Evolutionary conservation across 2,888 invertebrate species (phyloP).

Genomic region (Tenthredo distinguenda): DNA sequence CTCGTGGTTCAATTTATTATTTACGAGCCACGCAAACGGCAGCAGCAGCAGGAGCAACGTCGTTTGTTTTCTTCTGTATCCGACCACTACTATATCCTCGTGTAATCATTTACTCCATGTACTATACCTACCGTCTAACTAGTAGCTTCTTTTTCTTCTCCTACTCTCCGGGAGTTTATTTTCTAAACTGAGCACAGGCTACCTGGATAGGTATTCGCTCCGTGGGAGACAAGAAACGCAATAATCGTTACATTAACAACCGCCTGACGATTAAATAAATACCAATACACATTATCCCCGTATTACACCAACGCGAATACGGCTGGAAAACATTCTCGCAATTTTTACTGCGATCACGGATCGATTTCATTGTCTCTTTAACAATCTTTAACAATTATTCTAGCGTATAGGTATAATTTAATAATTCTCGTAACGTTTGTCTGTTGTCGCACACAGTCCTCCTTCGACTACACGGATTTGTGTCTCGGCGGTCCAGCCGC

Average conservation of each 20-base stretch:
- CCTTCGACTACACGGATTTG: conserved; percentile 94
- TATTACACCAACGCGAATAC: background rate
- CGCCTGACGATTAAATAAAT: background rate
- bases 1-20: conserved; percentile 42
- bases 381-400: background rate
- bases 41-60: background rate
- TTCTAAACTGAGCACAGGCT: background rate
- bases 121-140: background rate
- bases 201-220: background rate
- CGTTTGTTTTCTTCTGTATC: conserved; percentile 22
- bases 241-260: conserved; percentile 18
- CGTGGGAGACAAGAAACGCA: background rate
- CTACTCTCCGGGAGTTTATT: background rate
- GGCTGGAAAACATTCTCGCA: background rate
- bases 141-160: background rate
- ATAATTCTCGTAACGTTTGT: background rate
- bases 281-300: background rate
- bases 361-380: background rate
- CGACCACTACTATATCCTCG: background rate
- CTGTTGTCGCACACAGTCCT: conserved; percentile 82
- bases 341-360: background rate
- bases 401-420: background rate
- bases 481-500: conserved; percentile 82
- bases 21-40: conserved; percentile 13
- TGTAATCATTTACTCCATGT: background rate